Conservation (phyloP, 35 echinoderm and acorn worm species). For the Heliocidaris erythrogramma region DNA sequence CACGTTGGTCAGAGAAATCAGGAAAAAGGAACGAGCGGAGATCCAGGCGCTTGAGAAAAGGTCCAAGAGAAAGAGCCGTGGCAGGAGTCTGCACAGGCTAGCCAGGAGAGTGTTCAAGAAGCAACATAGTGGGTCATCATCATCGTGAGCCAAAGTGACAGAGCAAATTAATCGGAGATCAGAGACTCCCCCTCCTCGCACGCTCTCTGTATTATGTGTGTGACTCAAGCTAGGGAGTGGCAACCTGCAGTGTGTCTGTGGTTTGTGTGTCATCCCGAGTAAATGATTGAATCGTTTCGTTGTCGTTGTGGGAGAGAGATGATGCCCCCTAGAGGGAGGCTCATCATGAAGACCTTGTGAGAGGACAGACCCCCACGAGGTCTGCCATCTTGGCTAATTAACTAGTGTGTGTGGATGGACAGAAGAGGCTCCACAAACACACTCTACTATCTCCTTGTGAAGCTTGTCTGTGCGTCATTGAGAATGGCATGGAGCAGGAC, state of each 20-base stretch:
- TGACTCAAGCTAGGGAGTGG: conserved; percentile 7
- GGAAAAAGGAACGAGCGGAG: conserved; percentile 86
- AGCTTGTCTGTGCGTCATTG: not conserved
- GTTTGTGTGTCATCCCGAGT: not conserved
- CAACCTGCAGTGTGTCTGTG: not conserved
- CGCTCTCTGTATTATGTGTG: conserved; percentile 8
- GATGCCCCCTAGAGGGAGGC: not conserved
- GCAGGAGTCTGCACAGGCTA: conserved; percentile 73
- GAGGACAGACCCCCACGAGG: not conserved
- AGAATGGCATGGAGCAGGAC: not conserved
- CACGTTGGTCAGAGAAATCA: conserved; percentile 94
- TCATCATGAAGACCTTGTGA: not conserved
- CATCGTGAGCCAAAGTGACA: conserved; percentile 42
- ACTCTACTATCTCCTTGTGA: not conserved
- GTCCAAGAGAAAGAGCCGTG: conserved; percentile 83
- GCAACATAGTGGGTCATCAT: conserved; percentile 68
- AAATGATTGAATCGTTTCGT: not conserved
- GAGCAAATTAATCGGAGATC: conserved; percentile 13
- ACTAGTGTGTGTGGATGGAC: not conserved
- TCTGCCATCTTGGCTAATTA: not conserved
- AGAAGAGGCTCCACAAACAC: not conserved
- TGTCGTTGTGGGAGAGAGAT: not conserved
- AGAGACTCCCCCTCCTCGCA: not conserved
- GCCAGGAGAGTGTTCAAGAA: conserved; percentile 79
- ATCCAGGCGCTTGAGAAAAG: conserved; percentile 85